Base-by-base conservation (phyloP, 2,797 vertebrate species). In the Hirundo rustica region DNA sequence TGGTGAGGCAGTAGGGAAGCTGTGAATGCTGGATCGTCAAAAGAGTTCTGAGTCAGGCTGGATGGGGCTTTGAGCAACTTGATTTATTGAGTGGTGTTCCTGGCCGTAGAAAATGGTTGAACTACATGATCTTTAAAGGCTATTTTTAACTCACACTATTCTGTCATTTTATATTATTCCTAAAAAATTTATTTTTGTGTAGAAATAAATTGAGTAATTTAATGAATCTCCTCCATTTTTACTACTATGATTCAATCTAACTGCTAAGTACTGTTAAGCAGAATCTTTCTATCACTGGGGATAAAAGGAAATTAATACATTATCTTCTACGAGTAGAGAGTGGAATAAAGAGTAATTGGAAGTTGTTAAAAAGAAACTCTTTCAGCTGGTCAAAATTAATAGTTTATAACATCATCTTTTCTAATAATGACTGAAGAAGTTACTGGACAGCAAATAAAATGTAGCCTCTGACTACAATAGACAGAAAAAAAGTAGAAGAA, bases 301-400 rank as follows among this genome's bases (percentile, higher is more conserved):
- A 83, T 48, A 81, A 86, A 88, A 60, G 11, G 29, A 92, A 92
- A 78, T 85, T 50, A 79, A 85, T 74, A 32, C 13, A 58, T 78
- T 82, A 48, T 42, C 20, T 76, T 67, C 62, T 51, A 71, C 36
- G 61, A 45, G 20, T 84, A 61, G 30, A 72, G 16, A 84, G 30
- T 32, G 3, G 44, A 90, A 92, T 81, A 64, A 90, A 92, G 80
- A 89, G 8, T 57, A 78, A 91, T 64, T 90, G 61, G 30, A 80
- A 78, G 38, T 47, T 79, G 61, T 85, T 85, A 84, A 86, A 93
- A 88, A 64, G 45, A 72, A 92, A 74, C 21, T 75, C 29, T 73
- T 93, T 91, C 67, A 87, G 30, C 29, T 82, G 26, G 38, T 82
- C 34, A 94, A 87, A 96, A 92, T 85, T 75, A 94, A 66, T 68